Evolutionary conservation across 2,113 vertebrate species (phyloP).

Genomic region (Tachuris rubrigastra): DNA sequence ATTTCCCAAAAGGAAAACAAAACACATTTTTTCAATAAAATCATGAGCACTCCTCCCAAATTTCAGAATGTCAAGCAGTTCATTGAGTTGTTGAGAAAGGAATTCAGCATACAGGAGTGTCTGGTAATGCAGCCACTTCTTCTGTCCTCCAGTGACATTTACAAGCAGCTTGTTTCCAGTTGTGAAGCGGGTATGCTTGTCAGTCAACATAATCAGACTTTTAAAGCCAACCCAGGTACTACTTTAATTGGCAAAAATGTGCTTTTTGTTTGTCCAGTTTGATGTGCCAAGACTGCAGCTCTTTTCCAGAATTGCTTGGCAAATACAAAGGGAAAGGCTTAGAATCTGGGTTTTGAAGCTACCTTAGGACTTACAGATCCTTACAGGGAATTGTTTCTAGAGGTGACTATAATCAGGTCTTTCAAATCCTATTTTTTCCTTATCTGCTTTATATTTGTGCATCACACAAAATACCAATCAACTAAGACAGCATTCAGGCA

Average conservation of each 20-base stretch:
- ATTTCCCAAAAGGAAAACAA: slow-evolving; percentile 26
- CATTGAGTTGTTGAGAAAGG: slow-evolving; percentile 45
- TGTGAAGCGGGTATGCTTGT: background rate
- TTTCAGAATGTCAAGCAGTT: slow-evolving; percentile 26
- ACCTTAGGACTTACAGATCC: background rate
- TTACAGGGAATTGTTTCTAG: background rate
- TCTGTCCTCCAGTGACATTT: slow-evolving; percentile 27
- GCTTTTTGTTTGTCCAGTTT: background rate
- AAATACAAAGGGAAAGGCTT: background rate
- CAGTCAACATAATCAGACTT: slow-evolving; percentile 15
- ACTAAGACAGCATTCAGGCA: background rate
- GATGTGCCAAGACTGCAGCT: background rate
- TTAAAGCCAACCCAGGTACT: background rate
- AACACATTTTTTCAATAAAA: slow-evolving; percentile 58
- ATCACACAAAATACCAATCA: background rate
- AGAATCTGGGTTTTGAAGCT: background rate
- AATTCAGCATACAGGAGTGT: slow-evolving; percentile 17
- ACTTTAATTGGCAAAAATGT: background rate
- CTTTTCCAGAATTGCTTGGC: background rate
- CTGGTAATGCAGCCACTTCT: slow-evolving; percentile 36
- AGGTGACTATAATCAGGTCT: background rate
- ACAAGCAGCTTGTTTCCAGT: slow-evolving; percentile 16
- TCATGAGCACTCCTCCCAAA: slow-evolving; percentile 23
- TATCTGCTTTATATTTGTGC: background rate
- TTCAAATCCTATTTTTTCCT: background rate